Conservation (phyloP, 2,888 invertebrate genomes). For the Machimus atricapillus region DNA sequence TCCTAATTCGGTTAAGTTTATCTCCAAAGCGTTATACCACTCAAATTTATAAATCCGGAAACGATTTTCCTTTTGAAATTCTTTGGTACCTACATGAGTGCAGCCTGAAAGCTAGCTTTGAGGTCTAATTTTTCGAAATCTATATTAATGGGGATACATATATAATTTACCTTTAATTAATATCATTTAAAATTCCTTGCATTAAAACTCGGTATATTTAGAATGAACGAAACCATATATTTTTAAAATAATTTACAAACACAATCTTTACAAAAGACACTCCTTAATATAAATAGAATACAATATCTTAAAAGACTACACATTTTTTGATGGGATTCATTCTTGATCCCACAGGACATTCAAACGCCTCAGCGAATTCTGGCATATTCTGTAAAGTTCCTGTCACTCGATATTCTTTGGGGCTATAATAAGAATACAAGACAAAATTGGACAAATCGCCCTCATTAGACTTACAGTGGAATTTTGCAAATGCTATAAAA, state of each 20-base stretch:
- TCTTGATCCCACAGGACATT: conserved; percentile 7
- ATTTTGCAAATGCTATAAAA: conserved; percentile 28
- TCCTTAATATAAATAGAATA: neutral
- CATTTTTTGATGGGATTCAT: conserved; percentile 30
- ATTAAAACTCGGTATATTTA: neutral
- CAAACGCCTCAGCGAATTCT: conserved; percentile 9
- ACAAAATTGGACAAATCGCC: neutral
- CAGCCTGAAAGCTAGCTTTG: too few species aligned
- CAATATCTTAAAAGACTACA: neutral
- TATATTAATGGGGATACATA: too few species aligned
- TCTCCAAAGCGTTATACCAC: too few species aligned
- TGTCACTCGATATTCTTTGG: conserved; percentile 23
- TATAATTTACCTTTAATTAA: too few species aligned
- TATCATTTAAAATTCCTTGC: too few species aligned
- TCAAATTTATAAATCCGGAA: too few species aligned
- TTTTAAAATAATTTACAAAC: neutral
- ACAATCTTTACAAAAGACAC: neutral
- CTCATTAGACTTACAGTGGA: conserved; percentile 13
- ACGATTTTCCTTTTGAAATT: too few species aligned
- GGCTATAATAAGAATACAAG: neutral
- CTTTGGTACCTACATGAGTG: too few species aligned
- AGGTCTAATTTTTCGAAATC: too few species aligned
- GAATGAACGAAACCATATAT: neutral
- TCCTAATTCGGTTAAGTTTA: too few species aligned
- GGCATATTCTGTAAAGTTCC: conserved; percentile 23